Conservation (phyloP, 2,888 invertebrate genomes). For the Physocephala rufipes region DNA sequence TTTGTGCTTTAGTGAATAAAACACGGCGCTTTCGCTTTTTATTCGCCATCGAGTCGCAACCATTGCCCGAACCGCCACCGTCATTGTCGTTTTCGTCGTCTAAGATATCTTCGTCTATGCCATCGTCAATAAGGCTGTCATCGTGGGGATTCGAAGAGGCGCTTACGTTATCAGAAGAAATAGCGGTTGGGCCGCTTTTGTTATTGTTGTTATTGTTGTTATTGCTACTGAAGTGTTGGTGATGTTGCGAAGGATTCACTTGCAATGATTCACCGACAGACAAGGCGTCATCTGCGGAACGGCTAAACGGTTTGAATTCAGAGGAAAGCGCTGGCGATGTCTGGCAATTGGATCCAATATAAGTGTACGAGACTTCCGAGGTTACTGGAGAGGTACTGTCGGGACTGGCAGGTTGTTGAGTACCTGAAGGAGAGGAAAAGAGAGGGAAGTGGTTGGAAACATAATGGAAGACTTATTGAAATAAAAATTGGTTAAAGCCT, state of each 20-base stretch:
- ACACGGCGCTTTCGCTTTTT: constrained; percentile 96
- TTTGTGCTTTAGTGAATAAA: constrained; percentile 96
- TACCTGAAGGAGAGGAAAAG: constrained; percentile 39
- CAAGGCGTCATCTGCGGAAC: constrained; percentile 61
- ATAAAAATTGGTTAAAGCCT: not conserved
- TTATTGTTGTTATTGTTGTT: constrained; percentile 28
- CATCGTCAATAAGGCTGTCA: constrained; percentile 60
- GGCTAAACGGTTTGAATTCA: constrained; percentile 63
- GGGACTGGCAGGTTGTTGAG: constrained; percentile 77
- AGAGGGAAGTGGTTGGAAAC: not conserved
- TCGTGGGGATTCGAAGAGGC: constrained; percentile 57
- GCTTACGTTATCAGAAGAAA: constrained; percentile 45
- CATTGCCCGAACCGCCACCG: constrained; percentile 67
- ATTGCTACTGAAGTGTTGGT: too few relatives aligned
- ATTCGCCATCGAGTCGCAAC: constrained; percentile 69
- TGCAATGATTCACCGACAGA: constrained; percentile 57
- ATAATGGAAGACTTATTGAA: not conserved
- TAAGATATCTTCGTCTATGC: constrained; percentile 65
- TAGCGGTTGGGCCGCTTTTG: constrained; percentile 27
- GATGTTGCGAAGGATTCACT: constrained; percentile 30
- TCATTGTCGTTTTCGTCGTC: constrained; percentile 69
- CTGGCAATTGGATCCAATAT: constrained; percentile 63
- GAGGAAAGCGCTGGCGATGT: constrained; percentile 62
- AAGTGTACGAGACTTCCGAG: constrained; percentile 74
- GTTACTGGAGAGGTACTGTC: constrained; percentile 88